Evolutionary conservation across 1,140 invertebrate genomes (phyloP), one percentile per base, ranked within the genome.

Genomic region (Drosophila funebris): DNA sequence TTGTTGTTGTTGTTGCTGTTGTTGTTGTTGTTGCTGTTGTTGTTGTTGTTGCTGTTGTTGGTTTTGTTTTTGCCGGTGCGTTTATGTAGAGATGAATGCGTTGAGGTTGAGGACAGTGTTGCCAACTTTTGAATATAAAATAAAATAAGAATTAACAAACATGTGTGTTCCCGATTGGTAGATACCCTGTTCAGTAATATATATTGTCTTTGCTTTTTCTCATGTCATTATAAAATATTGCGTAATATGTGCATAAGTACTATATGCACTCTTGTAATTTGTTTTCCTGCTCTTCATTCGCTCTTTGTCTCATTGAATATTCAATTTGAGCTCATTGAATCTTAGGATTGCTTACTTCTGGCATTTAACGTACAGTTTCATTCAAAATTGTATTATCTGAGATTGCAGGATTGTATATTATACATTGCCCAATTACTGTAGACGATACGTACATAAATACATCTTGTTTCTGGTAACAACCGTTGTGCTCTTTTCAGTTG

Each of bases 21-120:
- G 14, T 9, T 29, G 37, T 22, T 20, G n/a, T 7, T 29, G 54
- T 44, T 16, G 36, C 31, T 44, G 29, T 33, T 48, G 18, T 27
- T 61, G 18, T 39, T 61, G 8, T 37, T 64, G 27, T n/a, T n/a
- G n/a, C n/a, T n/a, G n/a, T n/a, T n/a, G n/a, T n/a, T n/a, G n/a
- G 29, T 60, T 37, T 13, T 60, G 18, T 39, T 61, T n/a, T 37
- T 64, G 27, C 16, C 62, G 39, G 37, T 54, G 52, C 50, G 62
- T 72, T 66, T 64, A n/a, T n/a, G n/a, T n/a, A n/a, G 53, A 72
- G 50, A 54, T 73, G 50, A 61, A 57, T 72, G 62, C 52, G 53
- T 66, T 68, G 43, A 33, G 27, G 29, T 60, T 64, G 50, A 22
- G 33, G 31, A 37, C 50, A 46, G 56, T 44, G 41, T 4, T 58